These are phyloP conservation scores for Bos taurus DNA, from an alignment of 2,113 vertebrate species.

Conservation along the genomic window DNA sequence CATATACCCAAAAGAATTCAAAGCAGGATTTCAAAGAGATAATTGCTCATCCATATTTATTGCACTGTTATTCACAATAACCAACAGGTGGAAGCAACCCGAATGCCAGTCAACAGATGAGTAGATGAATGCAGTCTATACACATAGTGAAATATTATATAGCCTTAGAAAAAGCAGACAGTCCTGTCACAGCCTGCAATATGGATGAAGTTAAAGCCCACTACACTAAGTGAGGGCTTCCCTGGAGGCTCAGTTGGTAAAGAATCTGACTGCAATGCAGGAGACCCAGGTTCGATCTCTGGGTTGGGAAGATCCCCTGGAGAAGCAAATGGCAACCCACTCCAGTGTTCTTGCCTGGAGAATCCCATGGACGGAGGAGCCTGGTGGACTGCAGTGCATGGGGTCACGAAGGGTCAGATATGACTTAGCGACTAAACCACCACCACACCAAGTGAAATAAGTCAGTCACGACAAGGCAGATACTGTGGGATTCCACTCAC, in stretches of 20 bases:
- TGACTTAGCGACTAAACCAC: neutral
- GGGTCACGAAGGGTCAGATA: neutral
- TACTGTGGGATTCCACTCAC: neutral
- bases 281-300: neutral
- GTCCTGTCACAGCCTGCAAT: neutral
- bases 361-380: neutral
- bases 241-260: neutral
- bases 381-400: rapidly evolving
- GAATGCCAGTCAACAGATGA: neutral
- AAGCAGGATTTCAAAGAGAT: neutral
- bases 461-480: neutral
- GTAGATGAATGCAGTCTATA: neutral
- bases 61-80: neutral
- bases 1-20: neutral
- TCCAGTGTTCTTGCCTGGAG: neutral
- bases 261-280: neutral
- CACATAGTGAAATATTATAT: neutral
- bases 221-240: neutral
- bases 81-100: neutral
- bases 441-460: neutral
- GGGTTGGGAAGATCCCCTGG: neutral
- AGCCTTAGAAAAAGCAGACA: neutral
- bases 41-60: neutral
- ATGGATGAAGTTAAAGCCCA: no score
- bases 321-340: neutral